These are phyloP conservation scores for Mastigias papua DNA, from an alignment of 30 jellyfish, hydroid and myxozoan genomes.

Conservation along the genomic window DNA sequence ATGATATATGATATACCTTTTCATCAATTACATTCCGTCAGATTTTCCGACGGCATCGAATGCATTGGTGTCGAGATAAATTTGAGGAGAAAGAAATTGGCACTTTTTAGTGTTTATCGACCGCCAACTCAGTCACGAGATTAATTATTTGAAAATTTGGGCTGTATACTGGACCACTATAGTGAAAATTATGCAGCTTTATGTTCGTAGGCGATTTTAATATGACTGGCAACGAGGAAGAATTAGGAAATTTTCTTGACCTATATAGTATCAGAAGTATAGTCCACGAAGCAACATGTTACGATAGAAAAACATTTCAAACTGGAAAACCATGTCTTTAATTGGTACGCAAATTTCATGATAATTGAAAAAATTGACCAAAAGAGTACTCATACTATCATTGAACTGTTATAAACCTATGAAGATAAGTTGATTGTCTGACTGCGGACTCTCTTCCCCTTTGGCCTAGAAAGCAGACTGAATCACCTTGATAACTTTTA, in stretches of 20 bases:
- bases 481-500: too few relatives aligned
- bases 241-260: neutral
- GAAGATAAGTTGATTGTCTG: too few relatives aligned
- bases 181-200: slow-evolving; percentile 15
- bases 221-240: neutral
- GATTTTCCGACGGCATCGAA: neutral
- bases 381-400: too few relatives aligned
- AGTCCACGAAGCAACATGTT: slow-evolving; percentile 24
- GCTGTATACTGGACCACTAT: slow-evolving; percentile 25
- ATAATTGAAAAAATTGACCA: too few relatives aligned
- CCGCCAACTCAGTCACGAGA: slow-evolving; percentile 6
- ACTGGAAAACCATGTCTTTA: too few relatives aligned
- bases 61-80: slow-evolving; percentile 2
- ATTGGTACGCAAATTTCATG: too few relatives aligned
- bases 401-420: too few relatives aligned
- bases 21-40: neutral
- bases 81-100: slow-evolving; percentile 18
- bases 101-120: slow-evolving; percentile 10
- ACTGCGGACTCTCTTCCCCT: too few relatives aligned
- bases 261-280: neutral
- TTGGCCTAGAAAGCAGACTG: too few relatives aligned
- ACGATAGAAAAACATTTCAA: too few relatives aligned
- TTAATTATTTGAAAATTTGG: slow-evolving; percentile 25
- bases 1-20: neutral
- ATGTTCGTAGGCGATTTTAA: slow-evolving; percentile 14